phyloP scores from a whole-genome alignment of 2,797 vertebrate species.

The Rousettus madagascariensis region DNA sequence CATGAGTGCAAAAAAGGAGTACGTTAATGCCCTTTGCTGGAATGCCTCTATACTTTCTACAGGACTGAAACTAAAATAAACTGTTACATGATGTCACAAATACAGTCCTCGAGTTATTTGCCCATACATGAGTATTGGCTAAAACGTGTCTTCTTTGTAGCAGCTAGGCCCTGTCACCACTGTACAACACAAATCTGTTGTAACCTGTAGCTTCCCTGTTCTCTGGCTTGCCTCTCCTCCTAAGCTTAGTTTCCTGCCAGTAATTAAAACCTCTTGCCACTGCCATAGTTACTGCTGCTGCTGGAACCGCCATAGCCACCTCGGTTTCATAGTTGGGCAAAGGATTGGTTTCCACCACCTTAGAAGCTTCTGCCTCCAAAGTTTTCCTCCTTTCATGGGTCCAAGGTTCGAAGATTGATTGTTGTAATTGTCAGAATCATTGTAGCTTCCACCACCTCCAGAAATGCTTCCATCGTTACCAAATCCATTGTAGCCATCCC shows the following conservation, averaged over 20 bases:
- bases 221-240: conserved; percentile 89
- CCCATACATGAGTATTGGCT: conserved; percentile 57
- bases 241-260: conserved; percentile 93
- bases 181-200: conserved; percentile 90
- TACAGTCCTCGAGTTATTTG: background rate
- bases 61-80: background rate
- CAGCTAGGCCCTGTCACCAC: conserved; percentile 91
- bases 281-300: background rate
- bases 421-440: background rate
- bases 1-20: no score
- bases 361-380: background rate
- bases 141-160: conserved; percentile 86
- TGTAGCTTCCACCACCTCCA: background rate
- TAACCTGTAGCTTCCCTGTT: conserved; percentile 93
- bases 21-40: no score
- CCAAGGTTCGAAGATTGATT: background rate
- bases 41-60: background rate
- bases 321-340: background rate
- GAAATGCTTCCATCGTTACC: background rate
- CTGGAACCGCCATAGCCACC: background rate
- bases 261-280: background rate
- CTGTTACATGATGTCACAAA: background rate
- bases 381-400: no score
- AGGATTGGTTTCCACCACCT: background rate
- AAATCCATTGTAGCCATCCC: background rate